These are phyloP conservation scores for Pipistrellus pipistrellus DNA, from an alignment of 2,797 vertebrate genomes.

Conservation along the genomic window DNA sequence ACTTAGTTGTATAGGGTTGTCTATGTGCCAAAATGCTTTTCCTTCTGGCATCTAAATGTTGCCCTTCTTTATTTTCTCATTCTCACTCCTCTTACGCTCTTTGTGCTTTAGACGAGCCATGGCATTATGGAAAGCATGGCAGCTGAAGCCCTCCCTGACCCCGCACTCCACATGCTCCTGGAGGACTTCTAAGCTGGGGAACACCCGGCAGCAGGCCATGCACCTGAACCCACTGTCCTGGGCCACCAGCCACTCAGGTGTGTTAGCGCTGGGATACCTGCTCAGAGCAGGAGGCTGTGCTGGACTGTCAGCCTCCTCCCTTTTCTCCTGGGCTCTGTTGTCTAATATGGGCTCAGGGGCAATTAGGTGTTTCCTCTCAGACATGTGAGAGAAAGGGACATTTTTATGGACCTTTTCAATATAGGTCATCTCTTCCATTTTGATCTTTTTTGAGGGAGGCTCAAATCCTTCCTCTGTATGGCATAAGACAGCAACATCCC, in stretches of 20 bases:
- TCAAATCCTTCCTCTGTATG: not conserved
- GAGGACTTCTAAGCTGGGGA: not conserved
- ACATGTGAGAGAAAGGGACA: accelerated
- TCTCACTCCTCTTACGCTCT: accelerated
- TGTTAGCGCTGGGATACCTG: not conserved
- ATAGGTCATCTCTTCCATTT: not conserved
- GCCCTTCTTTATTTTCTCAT: not conserved
- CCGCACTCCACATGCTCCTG: not conserved
- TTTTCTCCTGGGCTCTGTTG: not conserved
- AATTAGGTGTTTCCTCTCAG: not conserved
- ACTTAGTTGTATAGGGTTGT: not conserved
- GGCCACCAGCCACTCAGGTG: not conserved
- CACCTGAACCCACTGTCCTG: not conserved
- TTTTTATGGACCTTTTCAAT: not conserved
- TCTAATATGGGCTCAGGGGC: not conserved
- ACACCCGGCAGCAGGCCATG: conserved; percentile 49
- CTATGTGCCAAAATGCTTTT: not conserved
- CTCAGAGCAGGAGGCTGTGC: not conserved
- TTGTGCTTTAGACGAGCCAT: not conserved
- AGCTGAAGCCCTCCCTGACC: conserved; percentile 4
- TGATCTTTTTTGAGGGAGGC: not conserved
- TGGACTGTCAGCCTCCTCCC: accelerated
- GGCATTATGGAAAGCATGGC: not conserved
- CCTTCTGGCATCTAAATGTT: too few relatives aligned
- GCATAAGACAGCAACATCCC: not conserved